These are phyloP conservation scores for Rhodophaea formosa DNA, from an alignment of 2,888 invertebrate species.

Conservation along the genomic window DNA sequence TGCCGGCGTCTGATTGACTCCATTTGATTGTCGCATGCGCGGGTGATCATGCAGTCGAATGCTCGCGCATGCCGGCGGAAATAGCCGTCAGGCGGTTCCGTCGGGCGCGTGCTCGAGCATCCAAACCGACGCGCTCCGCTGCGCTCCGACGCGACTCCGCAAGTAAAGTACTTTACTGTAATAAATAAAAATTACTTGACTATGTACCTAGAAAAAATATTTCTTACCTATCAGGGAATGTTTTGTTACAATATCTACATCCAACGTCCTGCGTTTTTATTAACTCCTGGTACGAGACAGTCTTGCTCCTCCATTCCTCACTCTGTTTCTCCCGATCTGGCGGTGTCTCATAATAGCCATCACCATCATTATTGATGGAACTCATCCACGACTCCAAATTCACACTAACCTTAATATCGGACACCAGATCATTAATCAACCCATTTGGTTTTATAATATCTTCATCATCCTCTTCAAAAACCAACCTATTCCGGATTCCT, in stretches of 20 bases:
- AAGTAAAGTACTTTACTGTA: too few relatives aligned
- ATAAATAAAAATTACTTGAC: too few relatives aligned
- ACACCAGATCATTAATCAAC: constrained; percentile 21
- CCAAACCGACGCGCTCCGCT: too few relatives aligned
- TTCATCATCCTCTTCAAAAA: constrained; percentile 35
- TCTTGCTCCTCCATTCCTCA: constrained; percentile 19
- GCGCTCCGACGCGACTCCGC: too few relatives aligned
- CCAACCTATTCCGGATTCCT: constrained; percentile 27
- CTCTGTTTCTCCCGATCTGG: background rate
- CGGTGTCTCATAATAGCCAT: too few relatives aligned
- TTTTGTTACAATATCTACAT: constrained; percentile 39
- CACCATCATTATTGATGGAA: background rate
- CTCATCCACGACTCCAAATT: constrained; percentile 19
- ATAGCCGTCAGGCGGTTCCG: too few relatives aligned
- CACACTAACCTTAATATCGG: constrained; percentile 28
- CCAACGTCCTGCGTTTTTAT: constrained; percentile 30
- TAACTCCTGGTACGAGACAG: constrained; percentile 44
- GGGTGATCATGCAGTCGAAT: too few relatives aligned
- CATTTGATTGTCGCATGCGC: too few relatives aligned
- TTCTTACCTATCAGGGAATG: constrained; percentile 46
- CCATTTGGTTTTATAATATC: constrained; percentile 14
- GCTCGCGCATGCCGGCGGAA: too few relatives aligned
- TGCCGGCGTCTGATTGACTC: too few relatives aligned
- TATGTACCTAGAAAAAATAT: too few relatives aligned
- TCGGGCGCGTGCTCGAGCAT: too few relatives aligned